Evolutionary conservation across 1,140 invertebrate species (phyloP), one percentile per base, ranked within the genome.

Genomic region (Holotrichia oblita): DNA sequence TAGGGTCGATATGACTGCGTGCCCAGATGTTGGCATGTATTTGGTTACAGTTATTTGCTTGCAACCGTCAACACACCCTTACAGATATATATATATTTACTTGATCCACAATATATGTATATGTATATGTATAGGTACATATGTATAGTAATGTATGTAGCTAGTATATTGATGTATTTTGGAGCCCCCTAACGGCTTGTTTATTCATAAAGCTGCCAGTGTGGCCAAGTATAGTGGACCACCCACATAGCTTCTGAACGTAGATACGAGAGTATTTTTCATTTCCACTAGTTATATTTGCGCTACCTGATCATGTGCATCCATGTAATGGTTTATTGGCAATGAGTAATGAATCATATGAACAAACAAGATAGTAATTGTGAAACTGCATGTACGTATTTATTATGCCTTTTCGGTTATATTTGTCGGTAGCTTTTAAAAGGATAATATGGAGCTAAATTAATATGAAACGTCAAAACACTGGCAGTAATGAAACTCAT

Each of bases 21-120:
- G 61, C 22, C 61, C 61, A 69, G 61, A 69, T 69, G 61, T 69
- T 69, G 22, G 8, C 61, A 34, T 69, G 61, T 34, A 69, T 69
- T 69, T 22, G 17, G 61, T 69, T 69, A 69, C 61, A 69, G 61
- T 69, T 69, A 69, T 69, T 69, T 69, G 61, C 61, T 69, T 69
- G 61, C 61, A 69, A 69, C 61, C 61, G 61, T 69, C 61, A 69
- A 69, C 61, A 69, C 61, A 10, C 20, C 61, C 61, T 17, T 69
- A 27, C 8, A 27, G 61, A 69, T 69, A 69, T 48, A 8, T 17
- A 34, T 69, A 69, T 69, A 69, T 69, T 69, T 24, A 27, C 61
- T 69, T 20, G 17, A 69, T 69, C 20, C 24, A 8, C 61, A 27
- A 69, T 69, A 10, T 69, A 27, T 48, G 24, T 61, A 10, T 61